Evolutionary conservation across 2,797 vertebrate species (phyloP), one percentile per base, ranked within the genome.

Genomic region (Fistularia commersonii): DNA sequence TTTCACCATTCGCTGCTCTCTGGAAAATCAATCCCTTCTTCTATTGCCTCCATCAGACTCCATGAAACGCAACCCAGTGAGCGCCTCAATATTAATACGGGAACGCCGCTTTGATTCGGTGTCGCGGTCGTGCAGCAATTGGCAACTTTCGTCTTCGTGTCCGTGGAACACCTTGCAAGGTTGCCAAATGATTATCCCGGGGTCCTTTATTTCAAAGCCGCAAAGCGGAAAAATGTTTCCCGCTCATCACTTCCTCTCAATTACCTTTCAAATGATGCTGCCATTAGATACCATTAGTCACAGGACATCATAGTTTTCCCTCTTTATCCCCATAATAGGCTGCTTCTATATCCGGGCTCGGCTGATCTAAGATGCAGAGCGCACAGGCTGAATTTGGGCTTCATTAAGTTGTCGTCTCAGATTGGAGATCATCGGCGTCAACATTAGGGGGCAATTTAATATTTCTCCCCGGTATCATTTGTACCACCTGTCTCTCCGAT

Each of bases 181-280:
- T 61, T 13, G 47, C 57, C 46, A 9, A 3, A 34, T 55, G 57
- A 66, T 75, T 62, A 73, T 75, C 49, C 56, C 57, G 38, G 51
- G 59, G 11, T 15, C 41, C 57, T 67, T 67, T 58, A 63, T 68
- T 72, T 53, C 48, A 55, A 51, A 60, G 72, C 67, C 60, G 69
- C 76, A 52, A 72, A 66, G 61, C 64, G 32, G 58, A 3, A 32
- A 61, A 63, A 23, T 54, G 8, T 23, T 52, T 58, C 42, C 43
- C 12, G 43, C 62, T 44, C 12, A 57, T 56, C 51, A 50, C 66
- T 68, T 78, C 68, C 76, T 76, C 74, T 64, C 72, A 62, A 74
- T 79, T 79, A 65, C 66, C 64, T 79, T 70, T 69, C 37, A 44
- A 72, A 74, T 54, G 67, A 61, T 56, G 5, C 60, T 6, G 44